Conservation (phyloP, 2,113 vertebrate genomes). For the Rhinolophus ferrumequinum region DNA sequence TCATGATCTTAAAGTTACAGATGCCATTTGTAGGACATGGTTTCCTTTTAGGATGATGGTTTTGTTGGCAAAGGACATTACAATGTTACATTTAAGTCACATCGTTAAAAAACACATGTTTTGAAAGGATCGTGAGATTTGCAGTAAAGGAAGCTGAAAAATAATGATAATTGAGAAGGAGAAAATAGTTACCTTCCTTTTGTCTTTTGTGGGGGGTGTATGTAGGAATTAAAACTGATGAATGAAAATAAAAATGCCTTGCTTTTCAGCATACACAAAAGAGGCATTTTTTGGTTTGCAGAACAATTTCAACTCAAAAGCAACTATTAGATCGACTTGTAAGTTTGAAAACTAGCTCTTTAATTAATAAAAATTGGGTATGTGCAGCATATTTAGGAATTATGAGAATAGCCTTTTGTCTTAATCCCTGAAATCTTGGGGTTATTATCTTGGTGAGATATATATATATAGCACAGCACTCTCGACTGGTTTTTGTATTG, state of each 20-base stretch:
- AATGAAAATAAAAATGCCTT: neutral
- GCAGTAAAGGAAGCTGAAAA: neutral
- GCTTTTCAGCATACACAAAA: neutral
- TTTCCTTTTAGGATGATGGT: slow-evolving; percentile 55
- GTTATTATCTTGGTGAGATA: neutral
- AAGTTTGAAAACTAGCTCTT: slow-evolving; percentile 54
- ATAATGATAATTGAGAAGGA: neutral
- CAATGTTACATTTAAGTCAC: neutral
- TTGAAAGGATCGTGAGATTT: slow-evolving; percentile 1
- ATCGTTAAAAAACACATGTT: neutral
- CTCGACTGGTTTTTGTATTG: neutral
- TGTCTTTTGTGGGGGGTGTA: slow-evolving; percentile 4
- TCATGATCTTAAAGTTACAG: slow-evolving; percentile 60
- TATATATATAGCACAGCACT: too few relatives aligned
- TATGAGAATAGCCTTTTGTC: slow-evolving; percentile 10
- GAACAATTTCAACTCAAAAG: neutral
- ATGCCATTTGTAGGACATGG: slow-evolving; percentile 19
- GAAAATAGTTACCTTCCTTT: slow-evolving; percentile 45
- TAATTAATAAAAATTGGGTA: slow-evolving; percentile 43
- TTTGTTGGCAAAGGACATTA: slow-evolving; percentile 23
- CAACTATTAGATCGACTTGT: neutral
- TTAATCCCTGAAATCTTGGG: neutral
- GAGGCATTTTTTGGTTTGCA: neutral
- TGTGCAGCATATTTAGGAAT: neutral
- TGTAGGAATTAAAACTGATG: neutral